Percentiles rank a stretch among this genome's conserved stretches.
Evolutionary conservation across 2,113 vertebrate species (phyloP).

Genomic region (Castor canadensis): DNA sequence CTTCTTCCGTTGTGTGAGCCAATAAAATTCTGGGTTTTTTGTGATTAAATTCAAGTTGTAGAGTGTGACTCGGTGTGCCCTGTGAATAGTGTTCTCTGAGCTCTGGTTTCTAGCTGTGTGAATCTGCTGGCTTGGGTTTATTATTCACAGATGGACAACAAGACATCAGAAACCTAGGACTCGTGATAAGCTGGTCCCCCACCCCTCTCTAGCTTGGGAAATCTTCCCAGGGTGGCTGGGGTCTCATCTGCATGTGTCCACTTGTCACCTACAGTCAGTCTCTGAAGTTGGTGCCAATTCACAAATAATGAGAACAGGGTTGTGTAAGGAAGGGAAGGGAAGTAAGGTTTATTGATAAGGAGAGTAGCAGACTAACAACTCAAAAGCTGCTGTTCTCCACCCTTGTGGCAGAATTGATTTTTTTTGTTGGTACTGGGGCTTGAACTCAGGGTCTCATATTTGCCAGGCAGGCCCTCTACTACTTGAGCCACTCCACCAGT

Average conservation of each 20-base stretch:
- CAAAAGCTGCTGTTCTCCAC: too few relatives aligned
- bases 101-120: background rate
- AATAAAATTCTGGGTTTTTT: background rate
- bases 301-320: too few relatives aligned
- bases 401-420: too few relatives aligned
- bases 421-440: too few relatives aligned
- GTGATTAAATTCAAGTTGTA: background rate
- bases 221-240: background rate
- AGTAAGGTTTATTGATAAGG: too few relatives aligned
- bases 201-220: background rate
- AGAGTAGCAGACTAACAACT: too few relatives aligned
- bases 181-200: background rate
- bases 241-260: background rate
- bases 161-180: background rate
- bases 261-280: too few relatives aligned
- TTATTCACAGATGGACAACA: background rate
- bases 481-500: too few relatives aligned
- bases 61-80: background rate
- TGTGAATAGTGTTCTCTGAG: background rate
- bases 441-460: too few relatives aligned
- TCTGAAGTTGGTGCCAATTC: too few relatives aligned
- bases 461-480: too few relatives aligned
- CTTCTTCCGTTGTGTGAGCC: background rate
- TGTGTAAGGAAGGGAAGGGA: too few relatives aligned
- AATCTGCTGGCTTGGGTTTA: background rate